These are phyloP conservation scores for Dinoponera quadriceps DNA, from an alignment of 1,140 invertebrate species.

Conservation along the genomic window DNA sequence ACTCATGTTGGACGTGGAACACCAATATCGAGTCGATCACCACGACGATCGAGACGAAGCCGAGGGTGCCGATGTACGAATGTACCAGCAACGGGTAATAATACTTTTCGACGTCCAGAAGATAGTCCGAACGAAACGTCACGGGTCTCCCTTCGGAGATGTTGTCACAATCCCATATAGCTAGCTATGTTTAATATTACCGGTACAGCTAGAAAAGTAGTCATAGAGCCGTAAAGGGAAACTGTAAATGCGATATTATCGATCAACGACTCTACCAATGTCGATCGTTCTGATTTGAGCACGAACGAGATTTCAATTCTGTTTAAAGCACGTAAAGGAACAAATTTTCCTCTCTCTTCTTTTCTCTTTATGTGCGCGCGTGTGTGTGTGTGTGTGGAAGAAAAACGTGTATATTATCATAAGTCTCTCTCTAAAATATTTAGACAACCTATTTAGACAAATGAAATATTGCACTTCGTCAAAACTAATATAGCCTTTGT, in stretches of 20 bases:
- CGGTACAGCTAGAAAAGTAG: constrained; percentile 71
- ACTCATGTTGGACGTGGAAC: constrained; percentile 68
- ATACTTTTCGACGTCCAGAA: constrained; percentile 70
- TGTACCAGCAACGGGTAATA: constrained; percentile 71
- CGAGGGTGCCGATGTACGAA: constrained; percentile 70
- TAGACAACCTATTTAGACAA: no score
- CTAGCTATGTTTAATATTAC: constrained; percentile 56
- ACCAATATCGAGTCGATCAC: constrained; percentile 70
- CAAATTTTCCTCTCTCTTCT: neutral
- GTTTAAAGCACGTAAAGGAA: neutral
- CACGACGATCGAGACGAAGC: constrained; percentile 68
- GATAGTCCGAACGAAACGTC: constrained; percentile 73
- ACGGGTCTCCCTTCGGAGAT: constrained; percentile 51
- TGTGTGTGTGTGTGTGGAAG: no score
- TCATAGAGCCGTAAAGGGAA: constrained; percentile 71
- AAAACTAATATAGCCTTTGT: no score
- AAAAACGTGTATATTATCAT: no score
- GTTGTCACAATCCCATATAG: constrained; percentile 43
- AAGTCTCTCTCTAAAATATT: no score
- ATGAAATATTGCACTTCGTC: no score
- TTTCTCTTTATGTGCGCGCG: no score
- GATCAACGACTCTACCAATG: neutral
- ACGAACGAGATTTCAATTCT: neutral
- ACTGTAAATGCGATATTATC: constrained; percentile 47
- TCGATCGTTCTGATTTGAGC: neutral